Evolutionary conservation across 1,140 invertebrate species (phyloP), one percentile per base, ranked within the genome.

Genomic region (Tetramorium parvispinum): DNA sequence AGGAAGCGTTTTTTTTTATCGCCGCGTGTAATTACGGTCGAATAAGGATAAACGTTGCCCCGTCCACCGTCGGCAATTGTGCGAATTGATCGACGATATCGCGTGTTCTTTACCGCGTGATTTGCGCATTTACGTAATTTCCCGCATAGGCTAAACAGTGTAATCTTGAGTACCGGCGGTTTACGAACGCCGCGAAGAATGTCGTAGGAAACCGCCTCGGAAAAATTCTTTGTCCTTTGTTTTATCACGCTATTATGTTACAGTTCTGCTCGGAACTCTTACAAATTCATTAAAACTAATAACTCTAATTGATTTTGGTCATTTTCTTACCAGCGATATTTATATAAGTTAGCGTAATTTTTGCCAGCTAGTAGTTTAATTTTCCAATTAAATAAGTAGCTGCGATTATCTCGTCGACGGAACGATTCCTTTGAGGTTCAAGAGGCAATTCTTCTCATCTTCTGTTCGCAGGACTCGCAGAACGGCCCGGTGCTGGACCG

Each of bases 401-500:
- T 3, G 21, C 21, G 4, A 68, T 18, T 75, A 75, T 43, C 3
- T 75, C 1, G 6, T 32, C 18, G 53, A 43, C 13, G 21, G 3
- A 24, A 32, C 3, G 13, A 3, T 32, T 55, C 10, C 8, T 43
- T 32, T 3, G 40, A 81, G 37, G 37, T 61, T 2, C 3, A 82
- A 77, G 11, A 53, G 24, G 13, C 21, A 85, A 65, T 65, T 6
- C 7, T 40, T 51, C 0, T 46, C 21, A n/a, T 78, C 27, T 37
- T 78, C 11, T 93, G 91, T 88, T 95, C 94, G 1, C 95, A 97
- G 97, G 96, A 97, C 94, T 95, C 96, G 93, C 96, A 97, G 94
- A 97, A 97, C 89, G 97, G 97, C 90, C 96, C 95, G 92, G 96
- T 97, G 87, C 95, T 98, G 93, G 97, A 98, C 95, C 96, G 97